These are phyloP conservation scores for Callipepla californica DNA, from an alignment of 2,113 vertebrate species.

Conservation along the genomic window DNA sequence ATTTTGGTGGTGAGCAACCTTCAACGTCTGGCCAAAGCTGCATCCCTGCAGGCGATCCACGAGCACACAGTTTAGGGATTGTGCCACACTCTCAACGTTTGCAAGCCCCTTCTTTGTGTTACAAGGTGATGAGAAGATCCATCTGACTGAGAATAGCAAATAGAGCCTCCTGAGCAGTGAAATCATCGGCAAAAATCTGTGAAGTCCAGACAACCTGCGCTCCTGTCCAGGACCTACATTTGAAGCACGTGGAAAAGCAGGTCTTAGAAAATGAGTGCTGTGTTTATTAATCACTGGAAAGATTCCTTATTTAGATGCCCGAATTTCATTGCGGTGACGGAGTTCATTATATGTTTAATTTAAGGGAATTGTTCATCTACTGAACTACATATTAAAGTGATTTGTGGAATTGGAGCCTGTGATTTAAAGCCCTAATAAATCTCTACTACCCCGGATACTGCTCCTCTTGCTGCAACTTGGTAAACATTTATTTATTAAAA, in stretches of 20 bases:
- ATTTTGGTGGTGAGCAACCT: background rate
- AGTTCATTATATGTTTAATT: background rate
- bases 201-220: background rate
- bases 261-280: background rate
- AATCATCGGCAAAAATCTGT: background rate
- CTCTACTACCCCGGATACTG: background rate
- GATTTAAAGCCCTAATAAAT: background rate
- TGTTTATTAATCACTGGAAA: background rate
- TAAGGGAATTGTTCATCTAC: background rate
- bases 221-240: background rate
- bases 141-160: background rate
- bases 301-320: background rate
- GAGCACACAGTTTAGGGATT: background rate
- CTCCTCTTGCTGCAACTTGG: background rate
- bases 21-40: background rate
- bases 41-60: background rate
- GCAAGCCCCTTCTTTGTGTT: background rate
- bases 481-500: constrained; percentile 36
- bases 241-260: constrained; percentile 24
- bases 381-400: background rate
- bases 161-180: background rate
- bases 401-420: background rate
- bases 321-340: background rate
- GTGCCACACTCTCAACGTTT: background rate
- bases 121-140: background rate